Base-by-base conservation (phyloP, 2,797 vertebrate genomes). In the Pangasius krempfi region DNA sequence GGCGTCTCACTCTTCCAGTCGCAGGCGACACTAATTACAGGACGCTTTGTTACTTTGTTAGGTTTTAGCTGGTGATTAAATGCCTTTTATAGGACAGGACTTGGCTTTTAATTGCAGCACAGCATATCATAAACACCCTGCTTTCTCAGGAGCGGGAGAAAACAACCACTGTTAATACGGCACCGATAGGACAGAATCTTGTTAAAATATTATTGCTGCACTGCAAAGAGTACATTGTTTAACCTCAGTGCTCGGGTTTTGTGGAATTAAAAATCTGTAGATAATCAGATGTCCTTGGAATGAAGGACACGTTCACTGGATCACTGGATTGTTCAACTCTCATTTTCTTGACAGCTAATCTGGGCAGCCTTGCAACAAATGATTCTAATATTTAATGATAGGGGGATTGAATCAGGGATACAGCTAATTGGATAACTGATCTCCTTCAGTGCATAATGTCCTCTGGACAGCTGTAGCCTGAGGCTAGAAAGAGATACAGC, bases 401-500 rank as follows among this genome's bases (percentile, higher is more conserved):
- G 91, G n/a, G 91, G 91, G 88, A 91, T 92, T 89, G 87, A 92
- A 94, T 94, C 92, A 93, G 92, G 93, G 93, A 93, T 92, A 92
- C 89, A 93, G 93, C 92, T 95, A 96, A 96, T 96, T 95, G 94
- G 94, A 93, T 92, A 92, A 91, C 94, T 95, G 95, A 95, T 96
- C 94, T 96, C 92, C 89, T 89, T 89, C 91, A 89, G 91, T 76
- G 89, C 92, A 94, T 94, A 95, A 95, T 95, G 94, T 95, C 93
- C 93, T 93, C 90, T 88, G 93, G 94, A 95, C 94, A 62, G 93
- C 93, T 90, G 92, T 64, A 89, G 93, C 94, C 93, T 90, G 87
- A 56, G 93, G 94, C 92, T 90, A 87, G 20, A 64, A 86, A 44
- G 47, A 80, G 64, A 81, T 37, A 60, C 52, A 85, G 68, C 44